A percentile compares a stretch with the other conserved stretches of the same genome.
Conservation (phyloP, 2,888 invertebrate genomes). For the Drosophila formosana region DNA sequence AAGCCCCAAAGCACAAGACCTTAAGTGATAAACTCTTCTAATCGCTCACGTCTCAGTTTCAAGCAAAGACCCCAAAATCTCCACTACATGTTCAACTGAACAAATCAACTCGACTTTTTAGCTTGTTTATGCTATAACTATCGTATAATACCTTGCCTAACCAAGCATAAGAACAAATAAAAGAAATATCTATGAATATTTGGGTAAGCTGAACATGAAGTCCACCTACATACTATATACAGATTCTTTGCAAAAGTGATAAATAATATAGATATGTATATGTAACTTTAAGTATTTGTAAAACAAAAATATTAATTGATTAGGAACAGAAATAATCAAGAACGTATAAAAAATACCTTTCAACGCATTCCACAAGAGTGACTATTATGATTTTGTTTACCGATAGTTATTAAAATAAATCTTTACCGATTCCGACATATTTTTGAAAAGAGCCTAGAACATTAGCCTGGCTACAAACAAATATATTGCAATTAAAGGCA, state of each 20-base stretch:
- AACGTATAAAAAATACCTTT: too few relatives aligned
- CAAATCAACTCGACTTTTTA: conserved; percentile 12
- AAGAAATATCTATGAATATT: conserved; percentile 84
- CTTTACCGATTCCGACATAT: too few relatives aligned
- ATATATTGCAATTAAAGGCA: too few relatives aligned
- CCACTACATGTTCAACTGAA: conserved; percentile 22
- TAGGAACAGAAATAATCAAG: too few relatives aligned
- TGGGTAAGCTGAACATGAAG: conserved; percentile 80
- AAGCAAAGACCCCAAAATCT: conserved; percentile 30
- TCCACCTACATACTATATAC: background rate
- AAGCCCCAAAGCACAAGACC: conserved; percentile 21
- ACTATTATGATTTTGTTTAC: too few relatives aligned
- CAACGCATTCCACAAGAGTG: too few relatives aligned
- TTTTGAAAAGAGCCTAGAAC: too few relatives aligned
- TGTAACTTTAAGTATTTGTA: too few relatives aligned
- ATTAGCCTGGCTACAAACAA: too few relatives aligned
- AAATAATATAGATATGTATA: too few relatives aligned
- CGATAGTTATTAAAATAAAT: too few relatives aligned
- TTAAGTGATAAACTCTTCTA: conserved; percentile 39
- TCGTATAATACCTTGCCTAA: conserved; percentile 52
- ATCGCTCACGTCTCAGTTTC: conserved; percentile 22
- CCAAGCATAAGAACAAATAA: conserved; percentile 43
- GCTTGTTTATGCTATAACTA: conserved; percentile 37
- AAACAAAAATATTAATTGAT: too few relatives aligned
- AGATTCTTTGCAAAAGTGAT: background rate